phyloP scores from a whole-genome alignment of 1,140 invertebrate genomes.

The Penaeus indicus region DNA sequence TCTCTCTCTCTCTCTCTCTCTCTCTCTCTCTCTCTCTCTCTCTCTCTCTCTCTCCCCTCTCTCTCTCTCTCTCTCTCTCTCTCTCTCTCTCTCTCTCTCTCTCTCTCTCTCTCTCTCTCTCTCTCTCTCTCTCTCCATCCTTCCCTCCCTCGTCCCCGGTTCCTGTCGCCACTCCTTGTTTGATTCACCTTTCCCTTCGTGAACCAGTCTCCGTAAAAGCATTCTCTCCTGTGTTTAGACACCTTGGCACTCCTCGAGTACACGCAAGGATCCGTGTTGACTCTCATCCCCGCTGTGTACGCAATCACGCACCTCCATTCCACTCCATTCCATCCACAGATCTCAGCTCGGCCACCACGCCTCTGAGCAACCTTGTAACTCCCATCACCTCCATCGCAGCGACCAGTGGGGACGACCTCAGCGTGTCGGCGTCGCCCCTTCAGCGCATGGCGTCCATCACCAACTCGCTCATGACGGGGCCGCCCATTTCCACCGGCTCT shows the following conservation, averaged over 20 bases:
- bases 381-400: constrained; percentile 60
- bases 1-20: constrained; percentile 1
- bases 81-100: not conserved
- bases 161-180: not conserved
- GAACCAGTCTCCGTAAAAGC: not conserved
- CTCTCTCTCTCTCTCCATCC: not conserved
- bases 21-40: not conserved
- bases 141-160: not conserved
- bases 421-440: constrained; percentile 79
- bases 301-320: constrained; percentile 10
- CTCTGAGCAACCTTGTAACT: constrained; percentile 60
- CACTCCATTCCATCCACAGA: constrained; percentile 53
- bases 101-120: not conserved
- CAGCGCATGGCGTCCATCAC: constrained; percentile 98
- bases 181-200: not conserved
- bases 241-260: not conserved
- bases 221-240: not conserved
- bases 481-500: constrained; percentile 80
- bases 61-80: not conserved
- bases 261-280: not conserved
- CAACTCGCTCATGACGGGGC: constrained; percentile 94
- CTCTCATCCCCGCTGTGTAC: not conserved
- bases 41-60: not conserved
- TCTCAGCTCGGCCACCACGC: constrained; percentile 60
- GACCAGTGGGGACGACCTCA: constrained; percentile 44